Evolutionary conservation across 2,888 invertebrate genomes (phyloP).

Genomic region (Sarcophaga rosellei): DNA sequence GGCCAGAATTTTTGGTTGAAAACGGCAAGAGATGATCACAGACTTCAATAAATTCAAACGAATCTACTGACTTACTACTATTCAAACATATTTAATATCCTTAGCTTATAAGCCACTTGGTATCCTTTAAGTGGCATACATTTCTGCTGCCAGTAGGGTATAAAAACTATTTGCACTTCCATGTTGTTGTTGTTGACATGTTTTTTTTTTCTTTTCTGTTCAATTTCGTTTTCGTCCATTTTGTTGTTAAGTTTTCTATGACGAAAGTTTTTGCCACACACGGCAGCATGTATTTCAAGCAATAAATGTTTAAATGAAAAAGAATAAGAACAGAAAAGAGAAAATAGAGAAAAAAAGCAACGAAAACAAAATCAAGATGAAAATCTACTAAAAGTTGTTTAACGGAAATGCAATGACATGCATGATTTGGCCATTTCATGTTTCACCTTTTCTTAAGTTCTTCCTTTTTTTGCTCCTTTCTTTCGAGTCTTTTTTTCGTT

Average conservation of each 20-base stretch:
- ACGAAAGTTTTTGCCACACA: conserved; percentile 14
- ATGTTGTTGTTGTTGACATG: background rate
- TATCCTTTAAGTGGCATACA: too few species aligned
- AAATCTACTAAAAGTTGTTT: conserved; percentile 18
- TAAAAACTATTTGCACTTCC: background rate
- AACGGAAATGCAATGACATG: conserved; percentile 64
- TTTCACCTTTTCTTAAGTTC: background rate
- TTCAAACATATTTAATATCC: too few species aligned
- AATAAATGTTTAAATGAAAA: conserved; percentile 1
- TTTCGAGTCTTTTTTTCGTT: background rate
- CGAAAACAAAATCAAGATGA: background rate
- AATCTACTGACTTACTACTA: too few species aligned
- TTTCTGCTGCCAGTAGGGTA: too few species aligned
- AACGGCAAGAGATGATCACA: too few species aligned
- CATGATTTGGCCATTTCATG: conserved; percentile 55
- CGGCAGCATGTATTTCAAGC: background rate
- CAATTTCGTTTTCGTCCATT: background rate
- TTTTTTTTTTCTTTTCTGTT: background rate
- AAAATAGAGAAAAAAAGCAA: background rate
- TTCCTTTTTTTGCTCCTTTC: background rate
- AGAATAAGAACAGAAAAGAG: background rate
- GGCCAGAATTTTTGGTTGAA: too few species aligned
- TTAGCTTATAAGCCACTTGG: too few species aligned
- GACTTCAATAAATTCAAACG: too few species aligned
- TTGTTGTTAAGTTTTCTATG: conserved; percentile 13